Evolutionary conservation across 2,113 vertebrate genomes (phyloP).

Genomic region (Rana temporaria): DNA sequence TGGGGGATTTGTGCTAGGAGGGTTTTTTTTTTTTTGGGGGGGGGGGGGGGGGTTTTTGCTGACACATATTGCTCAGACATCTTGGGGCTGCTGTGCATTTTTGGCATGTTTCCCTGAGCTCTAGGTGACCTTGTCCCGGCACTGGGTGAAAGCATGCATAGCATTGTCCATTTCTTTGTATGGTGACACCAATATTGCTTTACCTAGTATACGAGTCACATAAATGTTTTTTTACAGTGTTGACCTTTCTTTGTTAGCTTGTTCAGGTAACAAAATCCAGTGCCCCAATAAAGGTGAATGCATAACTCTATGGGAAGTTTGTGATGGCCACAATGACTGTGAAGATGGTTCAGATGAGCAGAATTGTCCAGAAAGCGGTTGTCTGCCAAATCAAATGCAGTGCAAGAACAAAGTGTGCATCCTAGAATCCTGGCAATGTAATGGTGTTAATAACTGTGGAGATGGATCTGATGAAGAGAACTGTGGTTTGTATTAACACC

Average conservation of each 20-base stretch:
- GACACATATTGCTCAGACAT: too few relatives aligned
- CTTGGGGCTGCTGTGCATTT: too few relatives aligned
- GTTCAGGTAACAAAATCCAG: slow-evolving; percentile 71
- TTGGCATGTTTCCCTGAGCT: too few relatives aligned
- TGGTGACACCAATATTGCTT: neutral
- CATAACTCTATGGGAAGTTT: slow-evolving; percentile 71
- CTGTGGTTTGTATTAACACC: slow-evolving; percentile 62
- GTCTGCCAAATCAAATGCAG: slow-evolving; percentile 81
- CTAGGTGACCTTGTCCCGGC: too few relatives aligned
- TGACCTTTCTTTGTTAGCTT: slow-evolving; percentile 61
- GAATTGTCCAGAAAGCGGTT: slow-evolving; percentile 72
- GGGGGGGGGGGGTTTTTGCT: too few relatives aligned
- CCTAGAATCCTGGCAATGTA: slow-evolving; percentile 85
- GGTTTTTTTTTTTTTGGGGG: too few relatives aligned
- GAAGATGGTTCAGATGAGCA: slow-evolving; percentile 77
- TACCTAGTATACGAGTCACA: neutral
- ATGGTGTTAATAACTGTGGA: slow-evolving; percentile 83
- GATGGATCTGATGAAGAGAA: slow-evolving; percentile 86
- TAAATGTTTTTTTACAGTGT: neutral
- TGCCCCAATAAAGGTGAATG: slow-evolving; percentile 77
- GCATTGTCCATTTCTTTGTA: neutral
- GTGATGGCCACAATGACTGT: slow-evolving; percentile 77
- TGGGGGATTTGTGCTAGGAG: too few relatives aligned
- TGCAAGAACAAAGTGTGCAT: slow-evolving; percentile 83
- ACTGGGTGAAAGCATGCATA: too few relatives aligned